These are phyloP conservation scores for Thalassophryne amazonica DNA, from an alignment of 2,797 vertebrate species.

Conservation along the genomic window DNA sequence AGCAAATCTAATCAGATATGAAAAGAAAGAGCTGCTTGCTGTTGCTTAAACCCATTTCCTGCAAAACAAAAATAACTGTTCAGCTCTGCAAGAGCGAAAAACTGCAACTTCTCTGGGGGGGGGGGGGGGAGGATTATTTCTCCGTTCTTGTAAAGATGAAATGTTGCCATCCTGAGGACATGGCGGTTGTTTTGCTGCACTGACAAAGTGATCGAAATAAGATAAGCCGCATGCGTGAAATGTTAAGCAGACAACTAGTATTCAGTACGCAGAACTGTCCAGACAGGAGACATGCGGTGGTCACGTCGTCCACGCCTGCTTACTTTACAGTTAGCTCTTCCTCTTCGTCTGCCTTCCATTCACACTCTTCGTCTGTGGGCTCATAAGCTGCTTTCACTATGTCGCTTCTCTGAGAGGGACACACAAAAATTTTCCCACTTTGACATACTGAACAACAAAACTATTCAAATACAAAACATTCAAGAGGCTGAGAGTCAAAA, in stretches of 20 bases:
- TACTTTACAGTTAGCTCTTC: constrained; percentile 97
- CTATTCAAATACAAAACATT: too few relatives aligned
- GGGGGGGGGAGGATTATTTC: too few relatives aligned
- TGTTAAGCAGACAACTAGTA: background rate
- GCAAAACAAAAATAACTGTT: too few relatives aligned
- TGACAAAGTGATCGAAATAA: background rate
- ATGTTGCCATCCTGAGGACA: background rate
- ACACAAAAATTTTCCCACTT: too few relatives aligned
- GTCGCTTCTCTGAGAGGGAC: constrained; percentile 85
- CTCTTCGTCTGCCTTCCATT: constrained; percentile 94
- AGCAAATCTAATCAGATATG: too few relatives aligned
- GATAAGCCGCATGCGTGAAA: background rate
- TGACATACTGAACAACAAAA: too few relatives aligned
- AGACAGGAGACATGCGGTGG: constrained; percentile 53
- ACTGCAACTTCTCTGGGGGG: too few relatives aligned
- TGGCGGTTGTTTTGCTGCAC: background rate
- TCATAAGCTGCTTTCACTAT: constrained; percentile 97
- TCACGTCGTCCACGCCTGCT: constrained; percentile 75
- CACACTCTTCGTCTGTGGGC: constrained; percentile 97
- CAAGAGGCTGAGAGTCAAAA: too few relatives aligned
- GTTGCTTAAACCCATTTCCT: too few relatives aligned
- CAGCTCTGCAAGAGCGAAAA: too few relatives aligned
- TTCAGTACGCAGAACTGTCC: too few relatives aligned
- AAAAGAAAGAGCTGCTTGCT: too few relatives aligned
- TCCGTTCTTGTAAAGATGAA: background rate